Evolutionary conservation across 2,113 vertebrate genomes (phyloP).

Genomic region (Romanogobio albipinnatus): DNA sequence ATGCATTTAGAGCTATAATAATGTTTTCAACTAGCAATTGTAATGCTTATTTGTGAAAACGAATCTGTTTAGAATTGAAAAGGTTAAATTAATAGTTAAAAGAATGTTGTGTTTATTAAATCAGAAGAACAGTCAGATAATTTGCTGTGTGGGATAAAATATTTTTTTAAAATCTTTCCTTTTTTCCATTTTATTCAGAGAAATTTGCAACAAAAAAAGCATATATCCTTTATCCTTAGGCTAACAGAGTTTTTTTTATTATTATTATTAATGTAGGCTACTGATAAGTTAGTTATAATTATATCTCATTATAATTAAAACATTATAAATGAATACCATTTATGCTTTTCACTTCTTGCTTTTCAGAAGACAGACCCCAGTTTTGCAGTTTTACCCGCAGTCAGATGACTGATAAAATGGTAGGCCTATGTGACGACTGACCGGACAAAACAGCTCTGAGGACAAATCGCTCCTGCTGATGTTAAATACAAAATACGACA

Average conservation of each 20-base stretch:
- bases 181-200: too few relatives aligned
- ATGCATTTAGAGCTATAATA: too few relatives aligned
- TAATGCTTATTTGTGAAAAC: too few relatives aligned
- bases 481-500: background rate
- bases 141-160: background rate
- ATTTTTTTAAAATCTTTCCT: too few relatives aligned
- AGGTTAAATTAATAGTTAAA: too few relatives aligned
- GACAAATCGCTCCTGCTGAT: conserved; percentile 3
- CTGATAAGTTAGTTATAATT: background rate
- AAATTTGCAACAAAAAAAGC: too few relatives aligned
- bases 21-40: too few relatives aligned
- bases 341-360: background rate
- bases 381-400: background rate
- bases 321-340: background rate
- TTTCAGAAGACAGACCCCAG: background rate
- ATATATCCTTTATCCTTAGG: too few relatives aligned
- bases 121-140: background rate
- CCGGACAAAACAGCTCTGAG: background rate
- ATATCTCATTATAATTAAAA: background rate
- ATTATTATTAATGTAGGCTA: background rate
- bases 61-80: too few relatives aligned
- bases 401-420: background rate
- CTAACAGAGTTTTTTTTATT: background rate
- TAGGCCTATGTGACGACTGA: conserved; percentile 17
- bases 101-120: background rate